Evolutionary conservation across 2,797 vertebrate genomes (phyloP), one percentile per base, ranked within the genome.

Genomic region (Pelochelys cantorii): DNA sequence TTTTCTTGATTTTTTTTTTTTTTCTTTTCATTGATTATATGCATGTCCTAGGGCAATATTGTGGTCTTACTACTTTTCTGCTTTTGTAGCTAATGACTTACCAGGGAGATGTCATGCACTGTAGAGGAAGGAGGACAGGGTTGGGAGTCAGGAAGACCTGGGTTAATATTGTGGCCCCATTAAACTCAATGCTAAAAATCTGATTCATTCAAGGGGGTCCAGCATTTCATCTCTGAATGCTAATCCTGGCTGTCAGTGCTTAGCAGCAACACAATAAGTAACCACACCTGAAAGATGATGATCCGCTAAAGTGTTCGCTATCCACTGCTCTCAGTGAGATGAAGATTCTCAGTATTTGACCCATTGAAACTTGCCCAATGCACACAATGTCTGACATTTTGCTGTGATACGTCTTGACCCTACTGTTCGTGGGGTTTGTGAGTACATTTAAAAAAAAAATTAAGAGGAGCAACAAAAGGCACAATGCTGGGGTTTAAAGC

Each of bases 201-300:
- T 84, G 11, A 37, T 74, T 14, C 9, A 79, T 77, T 65, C 37
- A 2, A 53, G 1, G 52, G 20, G 71, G 4, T 20, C 23, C 27
- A 48, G 34, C 31, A 62, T 86, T 93, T 94, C 37, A 48, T 31
- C 83, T 10, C 18, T 78, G 4, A 81, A 2, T 68, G 85, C 0
- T 5, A 59, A 0, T 84, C 42, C 86, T 90, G 34, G 20, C 6
- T 89, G n/a, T 34, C 42, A 27, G 54, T 90, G 17, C 27, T 85
- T 84, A 75, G 75, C 78, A 15, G 68, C 54, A 68, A 34, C 37
- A 34, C 53, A 56, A 0, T 52, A 80, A 74, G 7, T 25, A 3
- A 88, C 82, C 65, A 34, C 1, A 2, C 85, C 85, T 87, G 55
- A 86, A 87, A 83, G n/a, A 31, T 29, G 20, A 48, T 91, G 85